These are phyloP conservation scores for Sternotherus odoratus DNA, from an alignment of 2,797 vertebrate genomes.

Conservation along the genomic window DNA sequence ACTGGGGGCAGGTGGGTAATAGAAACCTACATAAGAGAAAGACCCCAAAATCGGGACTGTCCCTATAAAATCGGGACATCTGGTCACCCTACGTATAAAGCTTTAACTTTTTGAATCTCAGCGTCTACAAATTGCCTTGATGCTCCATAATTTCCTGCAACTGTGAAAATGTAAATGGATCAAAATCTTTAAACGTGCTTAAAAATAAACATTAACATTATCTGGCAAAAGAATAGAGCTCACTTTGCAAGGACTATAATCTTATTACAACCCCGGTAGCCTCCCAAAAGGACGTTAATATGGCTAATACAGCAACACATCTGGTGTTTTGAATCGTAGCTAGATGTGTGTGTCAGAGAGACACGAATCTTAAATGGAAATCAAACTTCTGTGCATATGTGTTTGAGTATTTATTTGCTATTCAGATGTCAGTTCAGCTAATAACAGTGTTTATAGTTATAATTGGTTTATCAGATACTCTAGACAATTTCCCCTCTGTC, in stretches of 20 bases:
- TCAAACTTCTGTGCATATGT: not conserved
- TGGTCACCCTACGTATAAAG: too few species aligned
- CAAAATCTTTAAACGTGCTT: too few species aligned
- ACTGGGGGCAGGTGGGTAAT: too few species aligned
- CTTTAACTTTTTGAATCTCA: not conserved
- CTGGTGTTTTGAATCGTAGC: not conserved
- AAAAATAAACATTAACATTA: too few species aligned
- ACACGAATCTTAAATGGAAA: not conserved
- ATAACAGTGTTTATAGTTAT: not conserved
- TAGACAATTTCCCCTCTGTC: not conserved
- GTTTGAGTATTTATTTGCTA: not conserved
- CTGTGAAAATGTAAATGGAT: not conserved
- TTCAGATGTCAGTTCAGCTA: not conserved
- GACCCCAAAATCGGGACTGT: too few species aligned
- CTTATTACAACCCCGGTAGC: not conserved
- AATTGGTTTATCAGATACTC: not conserved
- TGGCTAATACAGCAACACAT: not conserved
- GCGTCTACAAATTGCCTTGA: not conserved
- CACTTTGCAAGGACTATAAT: not conserved
- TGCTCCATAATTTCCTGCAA: not conserved
- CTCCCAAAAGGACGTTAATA: not conserved
- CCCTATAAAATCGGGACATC: too few species aligned
- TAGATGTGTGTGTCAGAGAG: not conserved
- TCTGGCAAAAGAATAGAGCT: not conserved
- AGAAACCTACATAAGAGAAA: too few species aligned